Base-by-base conservation (phyloP, 1,140 invertebrate genomes). In the Drosophila bocqueti region DNA sequence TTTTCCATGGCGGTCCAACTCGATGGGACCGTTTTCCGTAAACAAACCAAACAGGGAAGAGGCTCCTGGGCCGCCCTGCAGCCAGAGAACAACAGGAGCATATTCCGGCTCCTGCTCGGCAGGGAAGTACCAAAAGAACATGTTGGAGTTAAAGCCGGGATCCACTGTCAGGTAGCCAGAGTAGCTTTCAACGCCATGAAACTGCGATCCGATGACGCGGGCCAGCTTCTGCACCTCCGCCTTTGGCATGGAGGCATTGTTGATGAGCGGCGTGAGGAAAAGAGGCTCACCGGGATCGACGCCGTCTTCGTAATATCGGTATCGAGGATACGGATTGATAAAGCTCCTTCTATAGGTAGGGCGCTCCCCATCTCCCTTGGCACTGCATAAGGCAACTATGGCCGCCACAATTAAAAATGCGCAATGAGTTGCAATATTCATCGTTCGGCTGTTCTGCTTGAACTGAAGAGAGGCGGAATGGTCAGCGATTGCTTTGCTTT, bases 61-160 rank as follows among this genome's bases (percentile, higher is more conserved):
- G 8, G 95, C 95, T 0, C 97, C 97, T 2, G 97, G 97, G 10
- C 96, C 95, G 5, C 96, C 97, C 94, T 98, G 97, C 2, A 98
- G 94, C 97, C 97, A 98, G 16, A 98, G 91, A 16, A 98, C 93
- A 71, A 98, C 95, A 2, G 97, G 97, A 3, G 95, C 96, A 59
- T 83, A 82, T 1, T 93, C 81, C 1, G 92, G 74, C 36, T 93
- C 87, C 10, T 93, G 85, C 52, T 94, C 92, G 0, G 96, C 95
- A 1, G 97, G 97, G 90, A 98, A 98, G 81, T 97, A 98, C 97
- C 97, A 98, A 92, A 98, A 98, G 93, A 97, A 98, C 74, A 97
- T 94, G 87, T 98, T 97, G 0, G 97, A 97, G 79, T 97, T 96
- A 86, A 94, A 96, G 45, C 94, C 86, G 76, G 96, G 95, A 81